phyloP scores from a whole-genome alignment of 2,888 invertebrate species.

The Ophion ellenae region DNA sequence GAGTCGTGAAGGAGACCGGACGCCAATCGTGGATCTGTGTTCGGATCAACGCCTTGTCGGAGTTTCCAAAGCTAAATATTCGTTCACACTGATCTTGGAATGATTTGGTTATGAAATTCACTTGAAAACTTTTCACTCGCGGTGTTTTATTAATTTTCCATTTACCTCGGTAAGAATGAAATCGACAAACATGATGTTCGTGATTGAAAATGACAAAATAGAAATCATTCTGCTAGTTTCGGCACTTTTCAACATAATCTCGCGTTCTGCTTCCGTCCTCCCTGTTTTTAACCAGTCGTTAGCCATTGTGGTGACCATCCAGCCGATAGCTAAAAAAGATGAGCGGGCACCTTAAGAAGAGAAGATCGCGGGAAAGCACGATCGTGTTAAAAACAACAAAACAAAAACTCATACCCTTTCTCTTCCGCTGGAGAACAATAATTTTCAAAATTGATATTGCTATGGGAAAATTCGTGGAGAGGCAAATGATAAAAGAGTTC shows the following conservation, averaged over 20 bases:
- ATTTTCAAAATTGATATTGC: constrained; percentile 70
- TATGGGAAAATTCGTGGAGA: constrained; percentile 72
- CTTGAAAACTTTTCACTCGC: not conserved
- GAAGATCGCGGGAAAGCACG: not conserved
- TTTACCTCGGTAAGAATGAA: constrained; percentile 55
- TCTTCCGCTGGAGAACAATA: constrained; percentile 69
- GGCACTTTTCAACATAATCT: constrained; percentile 58
- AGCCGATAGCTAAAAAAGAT: constrained; percentile 50
- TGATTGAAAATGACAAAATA: constrained; percentile 61
- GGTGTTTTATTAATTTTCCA: not conserved
- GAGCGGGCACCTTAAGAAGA: not conserved
- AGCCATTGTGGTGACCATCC: constrained; percentile 39
- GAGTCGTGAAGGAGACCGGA: constrained; percentile 53
- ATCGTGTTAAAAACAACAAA: not conserved
- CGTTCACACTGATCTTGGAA: constrained; percentile 11
- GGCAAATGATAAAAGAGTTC: constrained; percentile 70
- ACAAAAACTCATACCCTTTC: constrained; percentile 63
- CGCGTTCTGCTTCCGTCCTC: constrained; percentile 34
- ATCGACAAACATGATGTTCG: constrained; percentile 57
- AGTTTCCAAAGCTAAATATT: constrained; percentile 53
- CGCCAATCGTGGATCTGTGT: constrained; percentile 46
- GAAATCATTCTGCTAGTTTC: constrained; percentile 69
- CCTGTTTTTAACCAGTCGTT: constrained; percentile 59
- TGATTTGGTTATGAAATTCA: constrained; percentile 23
- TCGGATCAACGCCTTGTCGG: constrained; percentile 24